Evolutionary conservation across 2,888 invertebrate genomes (phyloP).

Genomic region (Chouioia cunea): DNA sequence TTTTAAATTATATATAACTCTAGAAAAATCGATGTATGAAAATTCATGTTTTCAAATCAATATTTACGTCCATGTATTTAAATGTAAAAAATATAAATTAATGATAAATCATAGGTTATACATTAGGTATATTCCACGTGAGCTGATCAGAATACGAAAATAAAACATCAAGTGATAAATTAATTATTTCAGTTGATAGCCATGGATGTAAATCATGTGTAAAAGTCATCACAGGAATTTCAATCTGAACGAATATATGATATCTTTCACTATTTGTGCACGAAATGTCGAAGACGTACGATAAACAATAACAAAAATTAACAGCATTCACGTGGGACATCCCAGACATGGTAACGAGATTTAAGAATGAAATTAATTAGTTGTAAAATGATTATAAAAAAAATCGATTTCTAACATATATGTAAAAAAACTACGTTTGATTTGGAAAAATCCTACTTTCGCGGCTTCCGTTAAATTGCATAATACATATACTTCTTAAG

Average conservation of each 20-base stretch:
- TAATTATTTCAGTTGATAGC: no score
- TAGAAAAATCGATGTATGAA: slow-evolving; percentile 20
- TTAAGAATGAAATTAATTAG: slow-evolving; percentile 24
- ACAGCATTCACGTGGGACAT: slow-evolving; percentile 11
- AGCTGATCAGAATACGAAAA: neutral
- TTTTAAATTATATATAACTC: slow-evolving; percentile 24
- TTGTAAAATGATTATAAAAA: slow-evolving; percentile 34
- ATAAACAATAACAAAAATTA: neutral
- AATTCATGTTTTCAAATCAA: slow-evolving; percentile 28
- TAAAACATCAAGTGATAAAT: no score
- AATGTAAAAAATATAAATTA: slow-evolving; percentile 14
- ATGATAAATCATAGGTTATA: slow-evolving; percentile 9
- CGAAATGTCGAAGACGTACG: neutral
- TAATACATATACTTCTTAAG: slow-evolving; percentile 52
- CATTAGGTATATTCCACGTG: slow-evolving; percentile 7
- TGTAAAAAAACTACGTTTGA: slow-evolving; percentile 39
- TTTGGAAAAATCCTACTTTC: slow-evolving; percentile 26
- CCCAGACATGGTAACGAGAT: neutral
- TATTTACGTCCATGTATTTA: slow-evolving; percentile 13
- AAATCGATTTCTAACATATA: slow-evolving; percentile 38
- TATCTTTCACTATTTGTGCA: neutral
- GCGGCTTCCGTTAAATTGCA: slow-evolving; percentile 19
- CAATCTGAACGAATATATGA: no score
- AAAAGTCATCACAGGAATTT: slow-evolving; percentile 5
- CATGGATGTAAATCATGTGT: neutral